Conservation (phyloP, 2,797 vertebrate species). For the Gymnothorax javanicus region DNA sequence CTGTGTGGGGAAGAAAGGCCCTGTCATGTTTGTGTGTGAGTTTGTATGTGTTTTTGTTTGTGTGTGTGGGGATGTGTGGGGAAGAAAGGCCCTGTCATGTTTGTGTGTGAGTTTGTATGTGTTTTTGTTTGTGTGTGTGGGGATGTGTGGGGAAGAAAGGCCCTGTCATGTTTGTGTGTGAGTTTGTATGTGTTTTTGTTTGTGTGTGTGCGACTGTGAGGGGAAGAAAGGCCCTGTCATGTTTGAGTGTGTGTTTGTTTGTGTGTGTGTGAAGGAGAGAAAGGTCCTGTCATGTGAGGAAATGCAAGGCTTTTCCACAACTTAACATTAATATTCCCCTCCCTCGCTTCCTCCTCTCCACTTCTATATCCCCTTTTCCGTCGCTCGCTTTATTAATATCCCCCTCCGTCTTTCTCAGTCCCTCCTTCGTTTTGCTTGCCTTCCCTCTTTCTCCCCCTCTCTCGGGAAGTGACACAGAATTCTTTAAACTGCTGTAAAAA, state of each 20-base stretch:
- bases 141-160: slow-evolving; percentile 8
- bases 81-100: background rate
- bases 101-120: background rate
- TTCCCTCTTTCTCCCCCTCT: slow-evolving; percentile 50
- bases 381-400: slow-evolving; percentile 41
- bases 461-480: slow-evolving; percentile 77
- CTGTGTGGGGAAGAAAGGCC: background rate
- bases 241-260: background rate
- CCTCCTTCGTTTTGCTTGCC: slow-evolving; percentile 60
- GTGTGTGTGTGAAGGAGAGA: slow-evolving; percentile 15
- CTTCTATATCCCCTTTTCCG: slow-evolving; percentile 22
- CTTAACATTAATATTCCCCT: slow-evolving; percentile 38
- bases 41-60: slow-evolving; percentile 7
- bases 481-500: slow-evolving; percentile 66
- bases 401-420: slow-evolving; percentile 35
- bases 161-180: slow-evolving; percentile 19
- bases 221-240: background rate
- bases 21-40: background rate
- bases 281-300: slow-evolving; percentile 29
- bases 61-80: background rate
- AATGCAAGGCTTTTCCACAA: slow-evolving; percentile 27
- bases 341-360: slow-evolving; percentile 7
- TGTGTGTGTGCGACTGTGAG: background rate
- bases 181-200: too few species aligned
- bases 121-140: slow-evolving; percentile 21